phyloP scores from a whole-genome alignment of 2,113 vertebrate genomes.

The Hemibagrus wyckioides region DNA sequence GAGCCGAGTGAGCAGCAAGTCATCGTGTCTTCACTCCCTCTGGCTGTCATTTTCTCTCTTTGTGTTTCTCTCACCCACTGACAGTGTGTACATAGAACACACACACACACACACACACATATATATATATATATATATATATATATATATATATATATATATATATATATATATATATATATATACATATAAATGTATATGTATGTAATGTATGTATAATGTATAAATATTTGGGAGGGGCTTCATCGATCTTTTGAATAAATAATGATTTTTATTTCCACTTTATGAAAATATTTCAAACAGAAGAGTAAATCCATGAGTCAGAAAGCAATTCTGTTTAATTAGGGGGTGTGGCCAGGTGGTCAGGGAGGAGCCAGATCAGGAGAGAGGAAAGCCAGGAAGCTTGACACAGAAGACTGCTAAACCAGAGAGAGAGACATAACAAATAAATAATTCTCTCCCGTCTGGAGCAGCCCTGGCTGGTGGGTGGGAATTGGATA shows the following conservation, averaged over 20 bases:
- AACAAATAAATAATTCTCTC: neutral
- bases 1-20: slow-evolving; percentile 6
- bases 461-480: neutral
- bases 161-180: neutral
- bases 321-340: neutral
- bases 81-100: neutral
- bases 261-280: neutral
- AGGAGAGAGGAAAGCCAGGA: neutral
- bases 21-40: neutral
- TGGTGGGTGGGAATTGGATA: neutral
- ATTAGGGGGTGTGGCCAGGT: neutral
- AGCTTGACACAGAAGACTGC: neutral
- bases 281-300: neutral
- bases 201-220: neutral
- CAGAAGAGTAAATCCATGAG: neutral
- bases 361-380: neutral
- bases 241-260: neutral
- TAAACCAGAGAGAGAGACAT: neutral
- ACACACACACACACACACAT: slow-evolving; percentile 8
- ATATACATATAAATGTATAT: neutral
- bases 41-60: slow-evolving; percentile 10
- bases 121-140: neutral
- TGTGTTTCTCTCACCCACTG: neutral
- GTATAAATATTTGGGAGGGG: neutral
- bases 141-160: neutral